Evolutionary conservation across 2,797 vertebrate species (phyloP).

Genomic region (Siniperca undulata): DNA sequence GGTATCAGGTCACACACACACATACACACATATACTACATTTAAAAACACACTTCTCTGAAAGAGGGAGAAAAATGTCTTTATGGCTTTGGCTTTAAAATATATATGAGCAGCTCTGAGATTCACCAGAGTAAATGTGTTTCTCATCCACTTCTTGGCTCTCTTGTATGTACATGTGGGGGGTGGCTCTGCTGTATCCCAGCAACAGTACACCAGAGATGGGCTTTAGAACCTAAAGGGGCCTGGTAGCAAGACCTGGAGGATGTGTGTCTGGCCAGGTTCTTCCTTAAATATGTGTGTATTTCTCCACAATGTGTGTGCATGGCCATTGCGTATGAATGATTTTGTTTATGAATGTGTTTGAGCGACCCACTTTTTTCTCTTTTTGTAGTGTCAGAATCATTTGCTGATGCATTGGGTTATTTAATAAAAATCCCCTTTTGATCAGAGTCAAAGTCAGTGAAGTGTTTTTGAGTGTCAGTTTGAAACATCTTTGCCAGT

Average conservation of each 20-base stretch:
- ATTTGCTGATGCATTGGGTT: conserved; percentile 7
- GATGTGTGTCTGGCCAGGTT: conserved; percentile 24
- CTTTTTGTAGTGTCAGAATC: background rate
- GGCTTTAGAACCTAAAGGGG: conserved; percentile 26
- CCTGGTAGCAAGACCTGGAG: conserved; percentile 37
- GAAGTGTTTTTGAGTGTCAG: background rate
- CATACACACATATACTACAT: background rate
- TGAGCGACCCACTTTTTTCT: background rate
- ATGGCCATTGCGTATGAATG: background rate
- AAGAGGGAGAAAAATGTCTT: conserved; percentile 49
- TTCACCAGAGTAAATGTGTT: conserved; percentile 74
- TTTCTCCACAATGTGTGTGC: background rate
- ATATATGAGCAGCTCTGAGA: conserved; percentile 78
- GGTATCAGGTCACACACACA: background rate
- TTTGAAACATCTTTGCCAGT: background rate
- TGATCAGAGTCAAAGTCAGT: background rate
- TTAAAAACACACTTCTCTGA: conserved; percentile 11
- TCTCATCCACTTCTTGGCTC: conserved; percentile 64
- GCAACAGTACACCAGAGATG: conserved; percentile 60
- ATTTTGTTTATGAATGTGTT: background rate
- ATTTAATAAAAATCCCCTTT: background rate
- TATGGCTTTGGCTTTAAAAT: conserved; percentile 70
- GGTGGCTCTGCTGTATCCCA: conserved; percentile 69
- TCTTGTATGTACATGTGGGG: conserved; percentile 63
- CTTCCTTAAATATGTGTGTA: background rate